Evolutionary conservation across 2,113 vertebrate genomes (phyloP).

Genomic region (Copsychus sechellarum): DNA sequence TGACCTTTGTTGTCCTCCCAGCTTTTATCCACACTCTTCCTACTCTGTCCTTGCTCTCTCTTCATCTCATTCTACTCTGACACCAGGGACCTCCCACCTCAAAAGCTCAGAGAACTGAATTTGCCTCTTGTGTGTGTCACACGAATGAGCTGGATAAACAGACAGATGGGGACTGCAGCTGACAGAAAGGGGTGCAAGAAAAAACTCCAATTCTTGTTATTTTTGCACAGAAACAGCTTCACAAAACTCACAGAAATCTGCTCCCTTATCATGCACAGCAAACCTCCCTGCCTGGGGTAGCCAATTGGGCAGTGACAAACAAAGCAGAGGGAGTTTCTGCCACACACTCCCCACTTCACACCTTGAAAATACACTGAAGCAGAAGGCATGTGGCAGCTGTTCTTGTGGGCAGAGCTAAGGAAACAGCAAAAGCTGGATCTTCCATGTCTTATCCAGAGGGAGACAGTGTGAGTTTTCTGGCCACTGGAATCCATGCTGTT

Average conservation of each 20-base stretch:
- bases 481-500: background rate
- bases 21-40: background rate
- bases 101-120: background rate
- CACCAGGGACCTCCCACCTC: background rate
- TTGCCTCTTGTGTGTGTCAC: background rate
- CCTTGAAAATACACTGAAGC: background rate
- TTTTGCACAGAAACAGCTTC: slow-evolving; percentile 1
- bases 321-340: background rate
- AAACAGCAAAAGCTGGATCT: background rate
- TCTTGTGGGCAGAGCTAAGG: slow-evolving; percentile 9
- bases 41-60: background rate
- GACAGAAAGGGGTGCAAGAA: background rate
- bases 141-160: background rate
- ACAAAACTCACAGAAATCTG: background rate
- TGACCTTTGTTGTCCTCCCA: background rate
- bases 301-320: background rate
- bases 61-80: background rate
- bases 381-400: background rate
- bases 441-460: background rate
- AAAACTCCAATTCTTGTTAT: background rate
- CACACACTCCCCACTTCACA: background rate
- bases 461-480: background rate
- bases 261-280: background rate
- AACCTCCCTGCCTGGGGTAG: background rate
- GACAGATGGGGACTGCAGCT: background rate